Conservation (phyloP, 2,888 invertebrate species). For the Tanytarsus gracilentus region DNA sequence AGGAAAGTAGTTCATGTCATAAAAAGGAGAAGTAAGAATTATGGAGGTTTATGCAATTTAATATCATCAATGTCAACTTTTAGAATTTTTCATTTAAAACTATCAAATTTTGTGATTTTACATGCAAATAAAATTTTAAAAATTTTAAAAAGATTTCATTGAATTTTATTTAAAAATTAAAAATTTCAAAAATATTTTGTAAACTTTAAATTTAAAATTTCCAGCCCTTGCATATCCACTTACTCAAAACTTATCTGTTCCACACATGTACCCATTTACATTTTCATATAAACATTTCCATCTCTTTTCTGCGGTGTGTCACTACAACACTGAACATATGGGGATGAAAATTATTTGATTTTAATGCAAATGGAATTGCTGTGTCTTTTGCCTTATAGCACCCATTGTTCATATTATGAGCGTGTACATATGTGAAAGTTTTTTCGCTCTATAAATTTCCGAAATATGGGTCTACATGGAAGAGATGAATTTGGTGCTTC, state of each 20-base stretch:
- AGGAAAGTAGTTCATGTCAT: constrained; percentile 19
- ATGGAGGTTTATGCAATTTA: constrained; percentile 13
- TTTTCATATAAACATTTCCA: too few species aligned
- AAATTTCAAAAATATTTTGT: too few species aligned
- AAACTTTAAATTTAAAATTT: too few species aligned
- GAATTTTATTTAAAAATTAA: too few species aligned
- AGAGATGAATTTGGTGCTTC: too few species aligned
- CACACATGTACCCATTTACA: too few species aligned
- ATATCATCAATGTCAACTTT: constrained; percentile 1
- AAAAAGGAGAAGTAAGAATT: constrained; percentile 5
- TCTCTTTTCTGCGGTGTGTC: too few species aligned
- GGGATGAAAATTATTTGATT: constrained; percentile 27
- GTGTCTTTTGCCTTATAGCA: background rate
- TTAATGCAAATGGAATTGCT: constrained; percentile 26
- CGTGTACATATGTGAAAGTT: background rate
- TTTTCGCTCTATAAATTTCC: too few species aligned
- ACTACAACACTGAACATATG: background rate
- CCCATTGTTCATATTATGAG: background rate
- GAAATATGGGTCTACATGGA: too few species aligned
- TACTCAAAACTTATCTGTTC: too few species aligned
- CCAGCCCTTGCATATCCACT: too few species aligned
- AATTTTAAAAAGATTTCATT: too few species aligned
- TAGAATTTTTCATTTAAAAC: background rate
- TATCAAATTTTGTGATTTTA: constrained; percentile 18
- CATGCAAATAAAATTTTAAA: background rate